phyloP scores from a whole-genome alignment of 2,113 vertebrate genomes.

The Falcunculus frontatus region DNA sequence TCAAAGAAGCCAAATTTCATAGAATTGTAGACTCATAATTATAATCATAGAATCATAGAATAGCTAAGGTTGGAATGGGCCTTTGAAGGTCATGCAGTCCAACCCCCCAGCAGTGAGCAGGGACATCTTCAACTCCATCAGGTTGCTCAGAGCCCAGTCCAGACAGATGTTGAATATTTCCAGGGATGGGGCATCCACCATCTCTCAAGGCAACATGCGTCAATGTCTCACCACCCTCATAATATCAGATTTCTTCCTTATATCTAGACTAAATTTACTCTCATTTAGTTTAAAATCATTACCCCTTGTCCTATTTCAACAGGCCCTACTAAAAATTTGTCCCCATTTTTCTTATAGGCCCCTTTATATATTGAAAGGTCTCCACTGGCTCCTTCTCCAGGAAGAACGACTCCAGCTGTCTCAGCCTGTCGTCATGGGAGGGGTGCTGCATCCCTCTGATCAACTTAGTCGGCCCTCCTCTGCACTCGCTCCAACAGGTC shows the following conservation, averaged over 20 bases:
- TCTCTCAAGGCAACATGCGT: not conserved
- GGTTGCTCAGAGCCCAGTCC: not conserved
- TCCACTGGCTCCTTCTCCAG: not conserved
- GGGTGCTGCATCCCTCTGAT: not conserved
- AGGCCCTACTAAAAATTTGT: not conserved
- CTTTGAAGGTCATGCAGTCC: not conserved
- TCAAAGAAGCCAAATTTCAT: not conserved
- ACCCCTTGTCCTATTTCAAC: not conserved
- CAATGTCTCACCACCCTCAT: not conserved
- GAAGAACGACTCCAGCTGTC: not conserved
- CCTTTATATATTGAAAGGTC: not conserved
- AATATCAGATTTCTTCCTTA: not conserved
- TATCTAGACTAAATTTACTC: not conserved
- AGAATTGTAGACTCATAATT: not conserved
- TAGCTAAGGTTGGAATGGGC: not conserved
- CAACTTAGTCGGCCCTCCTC: not conserved
- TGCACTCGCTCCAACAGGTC: rapidly evolving
- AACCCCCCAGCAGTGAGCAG: rapidly evolving
- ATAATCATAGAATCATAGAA: not conserved
- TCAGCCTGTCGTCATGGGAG: not conserved
- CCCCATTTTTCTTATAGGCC: not conserved
- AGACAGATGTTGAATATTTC: not conserved
- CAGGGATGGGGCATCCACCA: not conserved
- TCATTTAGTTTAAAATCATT: not conserved
- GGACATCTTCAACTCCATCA: not conserved